Percentiles rank a stretch among this genome's conserved stretches.
Evolutionary conservation across 1,140 invertebrate species (phyloP).

Genomic region (Bombus pyrosoma): DNA sequence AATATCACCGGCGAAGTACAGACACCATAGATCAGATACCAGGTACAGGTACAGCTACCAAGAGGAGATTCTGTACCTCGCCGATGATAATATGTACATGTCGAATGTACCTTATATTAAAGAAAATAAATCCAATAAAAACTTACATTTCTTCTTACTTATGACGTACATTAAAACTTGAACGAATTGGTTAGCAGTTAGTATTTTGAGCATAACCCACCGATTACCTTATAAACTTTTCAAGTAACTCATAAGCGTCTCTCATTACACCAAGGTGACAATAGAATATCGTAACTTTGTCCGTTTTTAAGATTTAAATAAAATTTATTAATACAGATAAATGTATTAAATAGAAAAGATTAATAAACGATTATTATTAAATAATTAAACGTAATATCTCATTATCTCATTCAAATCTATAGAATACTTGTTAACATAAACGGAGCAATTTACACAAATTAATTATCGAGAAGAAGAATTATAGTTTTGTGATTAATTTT

Average conservation of each 20-base stretch:
- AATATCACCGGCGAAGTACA: background rate
- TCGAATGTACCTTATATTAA: background rate
- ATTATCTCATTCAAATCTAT: background rate
- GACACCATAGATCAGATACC: background rate
- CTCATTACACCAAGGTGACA: background rate
- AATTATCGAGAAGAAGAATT: background rate
- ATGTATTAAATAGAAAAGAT: background rate
- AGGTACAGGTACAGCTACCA: too few relatives aligned
- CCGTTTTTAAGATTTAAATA: background rate
- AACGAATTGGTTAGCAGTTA: background rate
- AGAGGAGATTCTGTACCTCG: too few relatives aligned
- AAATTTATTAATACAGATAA: background rate
- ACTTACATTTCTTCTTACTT: background rate
- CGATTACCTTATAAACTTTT: background rate
- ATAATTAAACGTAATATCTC: background rate
- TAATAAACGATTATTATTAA: background rate
- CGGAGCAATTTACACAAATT: background rate
- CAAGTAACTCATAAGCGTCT: background rate
- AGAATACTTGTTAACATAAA: background rate
- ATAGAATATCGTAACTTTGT: background rate
- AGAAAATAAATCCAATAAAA: background rate
- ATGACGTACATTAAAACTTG: background rate
- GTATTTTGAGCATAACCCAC: background rate
- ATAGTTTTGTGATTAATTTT: background rate
- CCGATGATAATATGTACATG: too few relatives aligned